Evolutionary conservation across 2,888 invertebrate genomes (phyloP).

Genomic region (Nemotelus nigrinus): DNA sequence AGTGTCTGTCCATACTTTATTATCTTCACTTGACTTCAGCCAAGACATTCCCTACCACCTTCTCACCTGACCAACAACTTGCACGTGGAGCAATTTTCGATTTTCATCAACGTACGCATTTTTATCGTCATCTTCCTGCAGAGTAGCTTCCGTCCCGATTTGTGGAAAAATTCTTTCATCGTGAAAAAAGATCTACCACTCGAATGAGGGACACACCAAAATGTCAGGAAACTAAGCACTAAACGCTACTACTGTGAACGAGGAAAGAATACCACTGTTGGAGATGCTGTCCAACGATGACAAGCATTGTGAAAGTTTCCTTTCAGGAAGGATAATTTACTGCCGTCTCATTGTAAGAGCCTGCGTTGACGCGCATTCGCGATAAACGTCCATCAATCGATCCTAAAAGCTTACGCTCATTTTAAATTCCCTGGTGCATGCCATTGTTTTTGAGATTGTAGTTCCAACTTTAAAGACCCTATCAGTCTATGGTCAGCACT

Average conservation of each 20-base stretch:
- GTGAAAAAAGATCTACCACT: too few relatives aligned
- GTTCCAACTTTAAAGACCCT: neutral
- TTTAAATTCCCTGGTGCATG: too few relatives aligned
- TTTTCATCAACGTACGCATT: too few relatives aligned
- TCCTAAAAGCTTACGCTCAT: too few relatives aligned
- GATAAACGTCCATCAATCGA: neutral
- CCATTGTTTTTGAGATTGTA: too few relatives aligned
- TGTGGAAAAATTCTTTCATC: too few relatives aligned
- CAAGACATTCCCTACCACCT: neutral
- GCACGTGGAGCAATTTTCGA: too few relatives aligned
- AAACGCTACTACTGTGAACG: neutral
- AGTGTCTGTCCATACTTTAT: too few relatives aligned
- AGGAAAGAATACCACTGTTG: conserved; percentile 15
- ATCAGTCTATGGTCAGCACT: neutral
- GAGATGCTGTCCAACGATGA: neutral
- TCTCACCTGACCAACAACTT: too few relatives aligned
- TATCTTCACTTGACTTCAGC: too few relatives aligned
- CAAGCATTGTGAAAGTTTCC: conserved; percentile 3
- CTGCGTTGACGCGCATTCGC: conserved; percentile 21
- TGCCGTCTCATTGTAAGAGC: neutral
- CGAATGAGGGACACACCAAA: neutral
- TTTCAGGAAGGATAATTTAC: conserved; percentile 22
- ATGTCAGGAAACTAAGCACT: neutral
- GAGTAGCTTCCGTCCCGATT: too few relatives aligned
- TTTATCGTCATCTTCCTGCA: too few relatives aligned